phyloP scores from a whole-genome alignment of 2,113 vertebrate species.

The Macaca nemestrina region DNA sequence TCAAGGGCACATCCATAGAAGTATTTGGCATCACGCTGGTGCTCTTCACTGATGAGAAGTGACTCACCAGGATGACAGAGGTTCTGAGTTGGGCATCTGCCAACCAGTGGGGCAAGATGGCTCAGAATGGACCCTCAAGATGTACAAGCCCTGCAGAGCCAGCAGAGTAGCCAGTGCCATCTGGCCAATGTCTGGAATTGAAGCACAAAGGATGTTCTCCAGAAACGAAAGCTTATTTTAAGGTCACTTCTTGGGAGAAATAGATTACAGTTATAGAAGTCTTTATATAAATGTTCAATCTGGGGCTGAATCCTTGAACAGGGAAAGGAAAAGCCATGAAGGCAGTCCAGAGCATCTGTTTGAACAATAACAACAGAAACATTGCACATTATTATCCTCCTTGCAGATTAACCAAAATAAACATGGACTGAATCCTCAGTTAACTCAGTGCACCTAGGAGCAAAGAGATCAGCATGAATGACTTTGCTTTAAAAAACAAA shows the following conservation, averaged over 20 bases:
- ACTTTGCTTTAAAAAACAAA: not conserved
- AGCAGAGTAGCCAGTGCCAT: not conserved
- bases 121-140: constrained; percentile 1
- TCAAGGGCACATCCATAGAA: not conserved
- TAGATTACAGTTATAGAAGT: not conserved
- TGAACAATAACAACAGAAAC: not conserved
- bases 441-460: not conserved
- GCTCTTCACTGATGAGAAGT: constrained; percentile 19
- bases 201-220: constrained; percentile 26
- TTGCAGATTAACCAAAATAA: constrained; percentile 23
- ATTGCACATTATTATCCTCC: not conserved
- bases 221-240: not conserved
- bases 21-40: not conserved
- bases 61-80: constrained; percentile 51
- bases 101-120: constrained; percentile 6
- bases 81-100: constrained; percentile 51
- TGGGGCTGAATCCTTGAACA: not conserved
- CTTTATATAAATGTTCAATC: not conserved
- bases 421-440: not conserved
- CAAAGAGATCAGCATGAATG: not conserved
- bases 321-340: not conserved
- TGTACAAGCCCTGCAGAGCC: not conserved
- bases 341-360: not conserved
- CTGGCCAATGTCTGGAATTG: not conserved
- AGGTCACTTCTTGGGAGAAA: not conserved